Conservation (phyloP, 1,140 invertebrate genomes). For the Drosophila nigromelanica region DNA sequence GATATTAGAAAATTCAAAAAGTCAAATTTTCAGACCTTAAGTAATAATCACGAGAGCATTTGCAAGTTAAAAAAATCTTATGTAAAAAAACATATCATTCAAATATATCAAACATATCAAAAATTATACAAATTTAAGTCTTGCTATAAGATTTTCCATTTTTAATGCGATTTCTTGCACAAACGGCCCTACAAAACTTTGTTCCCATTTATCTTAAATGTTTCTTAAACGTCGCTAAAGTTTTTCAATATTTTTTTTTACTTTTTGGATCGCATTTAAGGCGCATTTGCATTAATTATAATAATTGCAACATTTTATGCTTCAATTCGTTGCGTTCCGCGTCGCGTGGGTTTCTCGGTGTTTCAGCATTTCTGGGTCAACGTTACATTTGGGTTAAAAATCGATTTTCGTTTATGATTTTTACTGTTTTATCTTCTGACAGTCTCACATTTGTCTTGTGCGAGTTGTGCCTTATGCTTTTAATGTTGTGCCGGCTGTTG, state of each 20-base stretch:
- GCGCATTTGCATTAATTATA: slow-evolving; percentile 49
- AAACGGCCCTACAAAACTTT: not conserved
- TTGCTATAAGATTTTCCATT: not conserved
- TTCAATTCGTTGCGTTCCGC: slow-evolving; percentile 33
- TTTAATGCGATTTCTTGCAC: not conserved
- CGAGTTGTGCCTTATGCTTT: slow-evolving; percentile 28
- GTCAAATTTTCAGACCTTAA: too few relatives aligned
- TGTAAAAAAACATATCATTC: too few relatives aligned
- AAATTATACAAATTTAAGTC: not conserved
- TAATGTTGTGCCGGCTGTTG: slow-evolving; percentile 27
- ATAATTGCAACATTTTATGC: slow-evolving; percentile 52
- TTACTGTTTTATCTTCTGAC: slow-evolving; percentile 24
- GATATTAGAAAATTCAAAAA: too few relatives aligned
- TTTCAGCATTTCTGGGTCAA: slow-evolving; percentile 39
- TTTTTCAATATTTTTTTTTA: not conserved
- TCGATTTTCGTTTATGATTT: slow-evolving; percentile 55
- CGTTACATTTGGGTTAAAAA: slow-evolving; percentile 53
- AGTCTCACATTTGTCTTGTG: slow-evolving; percentile 31
- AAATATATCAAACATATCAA: too few relatives aligned
- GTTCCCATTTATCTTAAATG: slow-evolving; percentile 12
- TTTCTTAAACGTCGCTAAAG: slow-evolving; percentile 10
- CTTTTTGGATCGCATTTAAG: slow-evolving; percentile 10
- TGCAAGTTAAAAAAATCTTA: too few relatives aligned
- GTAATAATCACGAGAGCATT: too few relatives aligned
- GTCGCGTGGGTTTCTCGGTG: slow-evolving; percentile 29